Base-by-base conservation (phyloP, 2,113 vertebrate genomes). In the Trinectes maculatus region DNA sequence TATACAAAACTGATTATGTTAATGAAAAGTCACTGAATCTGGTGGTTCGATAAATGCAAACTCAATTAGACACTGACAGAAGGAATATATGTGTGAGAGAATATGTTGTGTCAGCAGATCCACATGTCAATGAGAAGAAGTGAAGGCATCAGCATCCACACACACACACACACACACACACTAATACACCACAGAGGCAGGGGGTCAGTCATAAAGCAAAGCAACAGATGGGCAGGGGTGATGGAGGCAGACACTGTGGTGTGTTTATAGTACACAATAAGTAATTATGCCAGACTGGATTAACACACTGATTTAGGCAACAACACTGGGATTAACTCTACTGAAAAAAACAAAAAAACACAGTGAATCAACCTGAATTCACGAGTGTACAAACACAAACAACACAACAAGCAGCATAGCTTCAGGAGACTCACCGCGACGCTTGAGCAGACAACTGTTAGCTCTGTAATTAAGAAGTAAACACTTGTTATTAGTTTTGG, bases 211-310 rank as follows among this genome's bases (percentile, higher is more conserved):
- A 67, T 56, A 70, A 71, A 81, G 44, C 52, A 68, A 12, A 62
- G 77, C 82, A 87, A 71, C 87, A 88, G 83, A 89, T 88, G 81
- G 82, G 65, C 73, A 42, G 72, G 83, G 64, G 42, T 15, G 46
- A 43, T 33, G 39, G 18, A 37, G 48, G 22, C 57, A 77, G 36
- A 53, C 22, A 7, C 1, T 18, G n/a, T 62, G 16, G 31, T 18
- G 73, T 48, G 48, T 54, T 54, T 46, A 37, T 78, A 16, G 72
- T 44, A 58, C 25, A 60, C 36, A 60, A 42, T 40, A 33, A 66
- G 33, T 48, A 34, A 69, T 24, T 4, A 24, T 15, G 24, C n/a
- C 37, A 49, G 21, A 28, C 58, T 67, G 71, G 55, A 74, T 85
- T 62, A 79, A 40, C 19, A 61, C 36, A 57, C 5, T 44, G 39